Evolutionary conservation across 1,140 invertebrate species (phyloP).

Genomic region (Drosophila varians): DNA sequence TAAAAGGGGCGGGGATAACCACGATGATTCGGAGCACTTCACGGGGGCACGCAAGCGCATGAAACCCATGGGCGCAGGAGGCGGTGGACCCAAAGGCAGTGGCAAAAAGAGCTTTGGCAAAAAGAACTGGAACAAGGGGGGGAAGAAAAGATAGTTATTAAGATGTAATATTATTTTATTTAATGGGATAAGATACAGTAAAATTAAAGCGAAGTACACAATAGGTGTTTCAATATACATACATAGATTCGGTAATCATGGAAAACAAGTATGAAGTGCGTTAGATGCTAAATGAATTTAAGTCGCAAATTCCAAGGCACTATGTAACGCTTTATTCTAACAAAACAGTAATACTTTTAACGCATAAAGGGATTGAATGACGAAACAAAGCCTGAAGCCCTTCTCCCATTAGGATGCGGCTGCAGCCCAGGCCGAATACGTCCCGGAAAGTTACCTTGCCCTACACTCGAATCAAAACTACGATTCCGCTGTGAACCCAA

Average conservation of each 20-base stretch:
- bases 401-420: too few species aligned
- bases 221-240: neutral
- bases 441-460: too few species aligned
- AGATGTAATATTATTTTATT: conserved; percentile 14
- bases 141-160: conserved; percentile 36
- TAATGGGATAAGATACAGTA: conserved; percentile 10
- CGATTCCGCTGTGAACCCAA: too few species aligned
- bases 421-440: too few species aligned
- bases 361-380: too few species aligned
- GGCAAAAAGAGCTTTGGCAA: conserved; percentile 48
- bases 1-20: conserved; percentile 88
- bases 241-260: neutral
- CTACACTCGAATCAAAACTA: too few species aligned
- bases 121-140: conserved; percentile 49
- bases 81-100: conserved; percentile 64
- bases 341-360: too few species aligned
- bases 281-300: too few species aligned
- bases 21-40: conserved; percentile 92
- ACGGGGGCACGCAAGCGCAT: conserved; percentile 90
- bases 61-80: conserved; percentile 84
- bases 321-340: too few species aligned
- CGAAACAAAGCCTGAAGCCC: too few species aligned
- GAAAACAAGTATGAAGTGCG: too few species aligned
- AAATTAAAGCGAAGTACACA: neutral
- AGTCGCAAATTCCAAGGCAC: too few species aligned